A percentile compares a stretch with the other conserved stretches of the same genome.
Conservation (phyloP, 2,113 vertebrate genomes). For the Coreoperca whiteheadi region DNA sequence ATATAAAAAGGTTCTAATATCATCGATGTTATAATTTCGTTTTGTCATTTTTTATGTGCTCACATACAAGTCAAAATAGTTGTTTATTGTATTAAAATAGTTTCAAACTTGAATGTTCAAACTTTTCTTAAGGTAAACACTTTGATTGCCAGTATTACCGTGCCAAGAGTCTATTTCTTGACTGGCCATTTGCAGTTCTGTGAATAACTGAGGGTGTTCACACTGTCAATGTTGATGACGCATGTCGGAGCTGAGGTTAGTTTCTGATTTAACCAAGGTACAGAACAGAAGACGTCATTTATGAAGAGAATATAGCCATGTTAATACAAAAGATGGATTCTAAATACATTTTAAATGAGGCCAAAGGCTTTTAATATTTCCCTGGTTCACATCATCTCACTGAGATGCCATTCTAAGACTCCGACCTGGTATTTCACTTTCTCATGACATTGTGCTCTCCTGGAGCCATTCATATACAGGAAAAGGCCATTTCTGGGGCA, state of each 20-base stretch:
- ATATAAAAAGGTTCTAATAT: background rate
- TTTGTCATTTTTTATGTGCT: background rate
- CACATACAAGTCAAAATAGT: background rate
- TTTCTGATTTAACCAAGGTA: background rate
- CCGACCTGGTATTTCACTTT: slow-evolving; percentile 54
- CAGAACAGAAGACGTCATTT: background rate
- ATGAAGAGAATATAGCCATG: background rate
- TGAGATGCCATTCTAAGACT: slow-evolving; percentile 40
- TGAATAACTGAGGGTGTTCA: background rate
- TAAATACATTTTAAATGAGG: background rate
- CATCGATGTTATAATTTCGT: background rate
- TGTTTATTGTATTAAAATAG: background rate
- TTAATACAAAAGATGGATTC: background rate
- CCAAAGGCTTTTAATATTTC: slow-evolving; percentile 9
- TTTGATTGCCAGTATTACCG: background rate
- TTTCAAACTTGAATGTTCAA: background rate
- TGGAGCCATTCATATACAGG: slow-evolving; percentile 72
- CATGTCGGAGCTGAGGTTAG: background rate
- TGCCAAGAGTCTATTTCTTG: background rate
- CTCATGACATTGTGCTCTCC: slow-evolving; percentile 66
- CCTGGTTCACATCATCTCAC: background rate
- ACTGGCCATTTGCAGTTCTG: background rate
- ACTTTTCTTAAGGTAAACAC: background rate
- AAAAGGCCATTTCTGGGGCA: slow-evolving; percentile 71
- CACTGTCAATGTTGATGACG: background rate